Evolutionary conservation across 2,797 vertebrate genomes (phyloP).

Genomic region (Cossypha polioptera): DNA sequence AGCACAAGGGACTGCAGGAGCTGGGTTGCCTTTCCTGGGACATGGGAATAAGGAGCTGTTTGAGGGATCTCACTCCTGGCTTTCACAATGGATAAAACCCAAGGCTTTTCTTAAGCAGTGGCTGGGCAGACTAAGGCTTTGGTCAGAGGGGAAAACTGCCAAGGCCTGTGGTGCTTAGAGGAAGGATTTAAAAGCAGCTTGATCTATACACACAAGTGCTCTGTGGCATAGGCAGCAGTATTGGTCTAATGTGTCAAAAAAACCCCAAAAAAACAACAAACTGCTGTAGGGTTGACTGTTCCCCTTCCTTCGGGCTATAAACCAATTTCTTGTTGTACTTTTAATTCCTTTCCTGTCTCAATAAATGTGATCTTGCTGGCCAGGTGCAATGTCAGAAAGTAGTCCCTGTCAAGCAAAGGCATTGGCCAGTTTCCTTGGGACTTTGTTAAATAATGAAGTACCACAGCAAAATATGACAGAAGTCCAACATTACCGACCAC

Average conservation of each 20-base stretch:
- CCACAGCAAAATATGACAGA: not conserved
- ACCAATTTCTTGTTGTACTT: not conserved
- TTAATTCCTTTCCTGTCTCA: not conserved
- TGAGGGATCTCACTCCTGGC: rapidly evolving
- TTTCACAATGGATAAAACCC: not conserved
- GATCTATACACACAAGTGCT: not conserved
- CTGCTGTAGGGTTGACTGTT: not conserved
- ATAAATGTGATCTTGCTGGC: not conserved
- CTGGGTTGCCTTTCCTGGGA: not conserved
- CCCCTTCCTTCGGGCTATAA: not conserved
- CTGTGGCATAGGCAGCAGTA: not conserved
- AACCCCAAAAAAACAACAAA: too few species aligned
- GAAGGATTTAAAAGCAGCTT: not conserved
- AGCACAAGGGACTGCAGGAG: not conserved
- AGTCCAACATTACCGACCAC: not conserved
- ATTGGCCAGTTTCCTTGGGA: not conserved
- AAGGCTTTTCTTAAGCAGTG: not conserved
- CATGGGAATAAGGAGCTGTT: not conserved
- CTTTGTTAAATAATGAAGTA: slow-evolving; percentile 12
- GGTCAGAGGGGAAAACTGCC: not conserved
- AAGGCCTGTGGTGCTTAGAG: not conserved
- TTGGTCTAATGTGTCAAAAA: not conserved
- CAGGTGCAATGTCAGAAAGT: slow-evolving; percentile 23
- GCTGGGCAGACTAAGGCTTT: not conserved
- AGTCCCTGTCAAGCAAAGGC: not conserved